These are phyloP conservation scores for Mus musculus DNA, from an alignment of 2,113 vertebrate genomes.

Conservation along the genomic window DNA sequence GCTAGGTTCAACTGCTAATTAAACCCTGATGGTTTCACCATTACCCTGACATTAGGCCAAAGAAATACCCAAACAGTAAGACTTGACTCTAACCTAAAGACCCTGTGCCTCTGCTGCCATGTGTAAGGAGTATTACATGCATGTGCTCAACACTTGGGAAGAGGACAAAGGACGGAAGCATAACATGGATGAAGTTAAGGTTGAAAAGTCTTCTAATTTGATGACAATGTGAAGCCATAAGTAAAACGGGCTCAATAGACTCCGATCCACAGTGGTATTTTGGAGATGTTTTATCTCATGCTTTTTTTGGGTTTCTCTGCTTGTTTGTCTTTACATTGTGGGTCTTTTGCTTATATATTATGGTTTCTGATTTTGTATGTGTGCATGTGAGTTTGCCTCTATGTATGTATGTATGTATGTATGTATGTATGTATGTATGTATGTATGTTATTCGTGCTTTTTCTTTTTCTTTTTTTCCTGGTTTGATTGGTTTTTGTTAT, in stretches of 20 bases:
- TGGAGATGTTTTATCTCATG: background rate
- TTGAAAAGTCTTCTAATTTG: background rate
- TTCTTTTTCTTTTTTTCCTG: background rate
- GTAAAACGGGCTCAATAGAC: constrained; percentile 12
- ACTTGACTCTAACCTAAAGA: background rate
- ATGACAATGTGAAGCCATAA: background rate
- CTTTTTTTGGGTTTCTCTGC: background rate
- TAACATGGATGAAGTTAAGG: background rate
- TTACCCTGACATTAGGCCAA: background rate
- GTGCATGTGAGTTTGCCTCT: no score
- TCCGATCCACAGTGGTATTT: background rate
- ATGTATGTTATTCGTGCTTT: background rate
- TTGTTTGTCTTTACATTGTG: background rate
- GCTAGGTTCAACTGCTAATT: background rate
- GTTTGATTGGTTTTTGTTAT: background rate
- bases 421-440: no score
- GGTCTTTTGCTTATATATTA: background rate
- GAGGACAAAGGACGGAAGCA: background rate
- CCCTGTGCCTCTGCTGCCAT: background rate
- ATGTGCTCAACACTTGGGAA: background rate
- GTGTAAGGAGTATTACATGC: background rate
- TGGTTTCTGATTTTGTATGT: background rate
- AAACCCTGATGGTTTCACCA: background rate
- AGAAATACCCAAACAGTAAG: background rate
- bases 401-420: background rate